Conservation (phyloP, 2,888 invertebrate species). For the Protodeltote pygarga region DNA sequence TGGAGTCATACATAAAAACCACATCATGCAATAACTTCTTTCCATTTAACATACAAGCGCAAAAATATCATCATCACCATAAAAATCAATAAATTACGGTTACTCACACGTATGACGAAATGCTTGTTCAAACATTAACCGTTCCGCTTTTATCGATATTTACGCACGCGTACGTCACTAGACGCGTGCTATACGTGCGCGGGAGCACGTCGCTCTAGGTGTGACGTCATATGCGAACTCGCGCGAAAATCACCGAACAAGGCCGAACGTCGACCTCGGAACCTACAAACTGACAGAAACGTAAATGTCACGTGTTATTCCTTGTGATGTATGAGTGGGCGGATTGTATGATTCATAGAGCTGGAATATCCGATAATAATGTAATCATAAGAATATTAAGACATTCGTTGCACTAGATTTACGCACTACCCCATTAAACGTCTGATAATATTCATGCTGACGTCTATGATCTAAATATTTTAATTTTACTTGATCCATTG, state of each 20-base stretch:
- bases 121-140: slow-evolving; percentile 23
- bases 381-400: slow-evolving; percentile 10
- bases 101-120: slow-evolving; percentile 18
- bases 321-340: slow-evolving; percentile 34
- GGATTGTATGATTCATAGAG: slow-evolving; percentile 35
- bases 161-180: slow-evolving; percentile 66
- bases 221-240: slow-evolving; percentile 63
- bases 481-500: too few relatives aligned
- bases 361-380: slow-evolving; percentile 23
- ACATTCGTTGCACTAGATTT: slow-evolving; percentile 6
- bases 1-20: background rate
- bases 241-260: slow-evolving; percentile 78
- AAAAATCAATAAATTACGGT: slow-evolving; percentile 31
- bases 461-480: too few relatives aligned
- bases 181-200: slow-evolving; percentile 69
- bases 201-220: slow-evolving; percentile 65
- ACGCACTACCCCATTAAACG: too few relatives aligned
- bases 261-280: slow-evolving; percentile 78
- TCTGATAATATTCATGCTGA: too few relatives aligned
- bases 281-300: slow-evolving; percentile 43
- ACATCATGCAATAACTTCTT: background rate
- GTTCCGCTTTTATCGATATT: slow-evolving; percentile 55
- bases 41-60: background rate
- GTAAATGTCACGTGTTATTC: slow-evolving; percentile 50
- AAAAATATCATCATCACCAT: slow-evolving; percentile 2